Evolutionary conservation across 1,140 invertebrate species (phyloP), one percentile per base, ranked within the genome.

Genomic region (Gonioctena quinquepunctata): DNA sequence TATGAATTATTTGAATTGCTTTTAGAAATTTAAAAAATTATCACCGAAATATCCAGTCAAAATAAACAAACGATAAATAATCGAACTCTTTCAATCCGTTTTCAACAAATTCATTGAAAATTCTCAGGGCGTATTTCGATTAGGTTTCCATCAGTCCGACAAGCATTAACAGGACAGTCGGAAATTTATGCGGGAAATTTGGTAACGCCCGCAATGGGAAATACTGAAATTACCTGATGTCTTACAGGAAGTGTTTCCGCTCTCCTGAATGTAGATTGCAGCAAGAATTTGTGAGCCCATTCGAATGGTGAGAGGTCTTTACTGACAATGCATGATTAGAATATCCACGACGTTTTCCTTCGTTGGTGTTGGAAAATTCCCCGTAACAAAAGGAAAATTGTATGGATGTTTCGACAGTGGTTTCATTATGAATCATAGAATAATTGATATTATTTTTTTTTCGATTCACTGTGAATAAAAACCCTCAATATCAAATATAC

Each of bases 141-240:
- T 63, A 63, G 42, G 16, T 21, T 23, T 59, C 56, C 56, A 59
- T 59, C 56, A 25, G 21, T 59, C 61, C 28, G 27, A 63, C 21
- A 42, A 42, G 42, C 61, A 42, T 63, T 27, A 59, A 25, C 61
- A 33, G 61, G 28, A 63, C 61, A 63, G 18, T 49, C 11, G 61
- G 33, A 48, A 63, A 63, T 63, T 48, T 63, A 63, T 49, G 61
- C 19, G 23, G 19, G n/a, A n/a, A 42, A 63, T 28, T 63, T 18
- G 61, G 42, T 22, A 50, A 63, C 61, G 61, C 61, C 61, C 61
- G 49, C 25, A 63, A 63, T 21, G 42, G 61, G 61, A 63, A 28
- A 63, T 63, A 49, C 61, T 48, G 61, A 63, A 63, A 63, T 63
- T 49, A 48, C 61, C 61, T 49, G 61, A 63, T 26, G 61, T 63